These are phyloP conservation scores for Neuroterus valhalla DNA, from an alignment of 1,140 invertebrate species.

Conservation along the genomic window DNA sequence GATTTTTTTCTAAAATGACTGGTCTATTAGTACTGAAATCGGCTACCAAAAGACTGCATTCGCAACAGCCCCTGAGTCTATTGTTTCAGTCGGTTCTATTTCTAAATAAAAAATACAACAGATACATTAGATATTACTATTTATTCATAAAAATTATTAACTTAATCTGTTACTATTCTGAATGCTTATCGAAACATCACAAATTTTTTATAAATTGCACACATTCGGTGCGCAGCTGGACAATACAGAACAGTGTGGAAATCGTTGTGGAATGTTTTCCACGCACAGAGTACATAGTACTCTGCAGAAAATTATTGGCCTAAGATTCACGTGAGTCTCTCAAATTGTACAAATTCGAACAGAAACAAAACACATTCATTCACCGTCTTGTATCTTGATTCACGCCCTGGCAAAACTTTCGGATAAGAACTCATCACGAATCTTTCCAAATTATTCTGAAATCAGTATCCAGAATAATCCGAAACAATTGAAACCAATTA, in stretches of 20 bases:
- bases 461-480: too few species aligned
- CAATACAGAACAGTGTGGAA: constrained; percentile 2
- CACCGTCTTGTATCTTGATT: neutral
- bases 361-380: neutral
- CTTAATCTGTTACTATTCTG: neutral
- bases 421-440: too few species aligned
- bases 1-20: too few species aligned
- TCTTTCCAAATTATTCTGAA: too few species aligned
- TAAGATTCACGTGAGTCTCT: neutral
- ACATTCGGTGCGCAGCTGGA: neutral
- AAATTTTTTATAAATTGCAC: constrained; percentile 11
- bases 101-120: too few species aligned
- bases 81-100: too few species aligned
- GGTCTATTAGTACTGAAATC: too few species aligned
- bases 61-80: too few species aligned
- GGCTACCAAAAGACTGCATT: too few species aligned
- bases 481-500: too few species aligned
- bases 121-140: constrained; percentile 2
- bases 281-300: constrained; percentile 61
- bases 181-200: neutral
- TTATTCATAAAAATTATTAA: constrained; percentile 25
- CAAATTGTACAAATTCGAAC: constrained; percentile 3
- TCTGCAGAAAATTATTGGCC: constrained; percentile 46
- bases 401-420: too few species aligned
- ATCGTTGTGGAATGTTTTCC: constrained; percentile 14